Base-by-base conservation (phyloP, 2,797 vertebrate genomes). In the Crax fasciolata region DNA sequence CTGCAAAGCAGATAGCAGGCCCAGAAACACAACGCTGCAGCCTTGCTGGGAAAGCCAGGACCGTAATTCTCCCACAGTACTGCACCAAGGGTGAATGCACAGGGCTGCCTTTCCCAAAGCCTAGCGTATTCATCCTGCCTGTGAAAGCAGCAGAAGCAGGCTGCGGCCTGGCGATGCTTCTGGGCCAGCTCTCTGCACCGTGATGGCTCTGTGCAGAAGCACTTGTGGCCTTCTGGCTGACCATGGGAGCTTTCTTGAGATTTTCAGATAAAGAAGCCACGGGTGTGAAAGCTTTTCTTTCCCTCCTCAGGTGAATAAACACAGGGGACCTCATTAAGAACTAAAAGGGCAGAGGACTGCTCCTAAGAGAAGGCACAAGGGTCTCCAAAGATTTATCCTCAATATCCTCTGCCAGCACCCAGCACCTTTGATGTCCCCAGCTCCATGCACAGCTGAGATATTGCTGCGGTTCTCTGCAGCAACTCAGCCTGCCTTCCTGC, bases 211-310 rank as follows among this genome's bases (percentile, higher is more conserved):
- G 67, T 4, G 6, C 76, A 95, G 77, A 84, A 90, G 78, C 61
- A 68, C 54, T 73, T 72, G 49, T 51, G 59, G 73, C 82, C 55
- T 54, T 74, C 72, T 74, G 54, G 72, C 46, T 94, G 90, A 96
- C 67, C 94, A 57, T 0, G 0, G 74, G 75, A 94, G 79, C 63
- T 95, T 95, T 90, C 79, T 79, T 14, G 63, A 94, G 87, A 94
- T 96, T 95, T 92, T 75, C 91, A 93, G 93, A 87, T 67, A 76
- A 87, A 97, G 87, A 96, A 71, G 72, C 62, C 89, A 93, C 78
- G 90, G 87, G 79, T 95, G 59, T 93, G 75, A 77, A 89, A 96
- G 87, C 28, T 97, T 94, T 79, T 73, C 48, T 83, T 25, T 71
- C 11, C 13, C 20, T 85, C 15, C 30, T 28, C 39, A 66, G 59